Percentiles rank a stretch among this genome's conserved stretches.
phyloP scores from a whole-genome alignment of 2,888 invertebrate species.

The Nycteola revayana region DNA sequence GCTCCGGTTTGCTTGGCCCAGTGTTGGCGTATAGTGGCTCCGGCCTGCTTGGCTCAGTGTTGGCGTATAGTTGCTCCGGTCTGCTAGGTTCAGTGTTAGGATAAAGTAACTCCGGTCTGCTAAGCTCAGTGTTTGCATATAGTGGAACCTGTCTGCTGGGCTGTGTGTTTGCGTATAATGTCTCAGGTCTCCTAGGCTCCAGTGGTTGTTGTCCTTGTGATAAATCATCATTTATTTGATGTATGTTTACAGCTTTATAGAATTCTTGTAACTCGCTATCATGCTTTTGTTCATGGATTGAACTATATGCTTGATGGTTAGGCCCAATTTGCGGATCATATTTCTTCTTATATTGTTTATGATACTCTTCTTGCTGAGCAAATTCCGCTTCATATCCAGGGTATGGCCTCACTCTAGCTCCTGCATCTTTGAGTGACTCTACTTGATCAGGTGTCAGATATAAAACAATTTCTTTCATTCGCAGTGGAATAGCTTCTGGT shows the following conservation, averaged over 20 bases:
- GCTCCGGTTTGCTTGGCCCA: no score
- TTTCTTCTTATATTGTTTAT: constrained; percentile 21
- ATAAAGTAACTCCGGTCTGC: no score
- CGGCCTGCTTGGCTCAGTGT: no score
- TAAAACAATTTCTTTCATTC: constrained; percentile 56
- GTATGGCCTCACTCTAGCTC: constrained; percentile 39
- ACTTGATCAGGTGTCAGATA: constrained; percentile 65
- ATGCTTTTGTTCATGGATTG: constrained; percentile 15
- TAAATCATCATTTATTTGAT: constrained; percentile 21
- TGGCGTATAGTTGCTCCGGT: no score
- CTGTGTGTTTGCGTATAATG: no score
- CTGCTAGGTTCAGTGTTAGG: no score
- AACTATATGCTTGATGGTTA: constrained; percentile 6
- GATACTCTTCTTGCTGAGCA: constrained; percentile 15
- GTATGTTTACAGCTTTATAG: constrained; percentile 22
- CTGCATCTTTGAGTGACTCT: constrained; percentile 47
- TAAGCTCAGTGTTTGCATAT: no score
- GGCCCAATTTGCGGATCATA: constrained; percentile 16
- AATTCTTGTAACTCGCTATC: constrained; percentile 17
- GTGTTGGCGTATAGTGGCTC: no score
- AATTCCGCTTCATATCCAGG: constrained; percentile 23
- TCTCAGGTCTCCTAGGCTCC: constrained; percentile 8
- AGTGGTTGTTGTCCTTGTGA: constrained; percentile 2
- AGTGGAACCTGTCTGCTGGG: constrained; percentile 17
- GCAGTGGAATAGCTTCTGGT: constrained; percentile 23